Base-by-base conservation (phyloP, 2,888 invertebrate species). In the Drosophila pegasa region DNA sequence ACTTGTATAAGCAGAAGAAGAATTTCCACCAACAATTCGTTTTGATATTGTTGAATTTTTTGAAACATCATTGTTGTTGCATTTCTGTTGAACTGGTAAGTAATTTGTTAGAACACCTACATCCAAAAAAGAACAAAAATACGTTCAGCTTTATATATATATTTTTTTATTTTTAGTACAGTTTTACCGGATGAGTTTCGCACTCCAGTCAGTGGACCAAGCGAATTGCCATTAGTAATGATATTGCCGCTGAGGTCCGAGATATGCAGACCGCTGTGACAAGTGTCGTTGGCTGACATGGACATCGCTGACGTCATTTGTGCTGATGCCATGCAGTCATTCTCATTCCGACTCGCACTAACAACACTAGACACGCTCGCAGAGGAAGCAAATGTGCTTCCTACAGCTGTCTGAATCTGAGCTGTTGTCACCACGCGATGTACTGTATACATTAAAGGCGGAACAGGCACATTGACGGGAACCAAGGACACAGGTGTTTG, bases 371-470 rank as follows among this genome's bases (percentile, higher is more conserved):
- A 92, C 10, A 92, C 92, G 72, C 92, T 92, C 29, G 92, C 92
- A 41, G 91, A 91, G 33, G 92, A 90, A 29, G 92, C 91, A 61
- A 91, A 92, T 38, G 92, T 90, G 64, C 90, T 91, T 43, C 92
- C 90, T 31, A 84, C 88, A 31, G 91, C 90, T 43, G 92, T 92
- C 76, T 92, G 92, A 59, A 92, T 91, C 80, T 92, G 92, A 54
- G 92, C 91, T 45, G 92, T 92, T 55, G 92, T 92, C 55, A 92
- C 92, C 66, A 92, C 92, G 29, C 92, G 90, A 78, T 92, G 92
- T 56, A 92, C 92, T 20, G 92, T 92, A 69, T 92, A 92, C 82
- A 92, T 79, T 61, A 92, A 83, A 18, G 92, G 92, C 54, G 91
- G 90, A 67, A 87, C 84, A 67, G 89, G 84, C 68, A 87, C 85